Evolutionary conservation across 2,797 vertebrate species (phyloP).

Genomic region (Balearica regulorum): DNA sequence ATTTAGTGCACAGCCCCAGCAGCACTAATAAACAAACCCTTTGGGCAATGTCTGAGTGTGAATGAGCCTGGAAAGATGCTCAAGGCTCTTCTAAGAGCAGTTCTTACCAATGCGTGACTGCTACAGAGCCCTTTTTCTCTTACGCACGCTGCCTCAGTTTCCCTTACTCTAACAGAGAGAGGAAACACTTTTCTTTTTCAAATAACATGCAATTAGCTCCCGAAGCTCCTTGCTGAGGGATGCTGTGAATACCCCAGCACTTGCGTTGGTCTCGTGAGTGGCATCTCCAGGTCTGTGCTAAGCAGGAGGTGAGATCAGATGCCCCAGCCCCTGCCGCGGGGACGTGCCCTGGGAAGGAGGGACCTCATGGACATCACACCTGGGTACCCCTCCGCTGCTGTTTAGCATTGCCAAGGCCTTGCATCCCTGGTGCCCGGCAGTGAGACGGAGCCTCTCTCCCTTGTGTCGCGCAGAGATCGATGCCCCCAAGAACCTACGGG

Average conservation of each 20-base stretch:
- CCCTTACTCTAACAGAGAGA: background rate
- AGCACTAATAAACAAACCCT: background rate
- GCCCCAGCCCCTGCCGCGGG: background rate
- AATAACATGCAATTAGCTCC: background rate
- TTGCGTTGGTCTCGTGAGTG: accelerated
- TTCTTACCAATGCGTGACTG: background rate
- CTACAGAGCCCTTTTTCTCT: background rate
- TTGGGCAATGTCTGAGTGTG: background rate
- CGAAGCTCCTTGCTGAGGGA: background rate
- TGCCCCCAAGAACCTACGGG: conserved; percentile 92
- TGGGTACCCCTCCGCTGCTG: accelerated
- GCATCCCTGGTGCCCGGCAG: accelerated
- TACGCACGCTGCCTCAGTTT: background rate
- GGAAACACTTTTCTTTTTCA: background rate
- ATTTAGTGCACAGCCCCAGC: background rate
- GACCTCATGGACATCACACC: background rate
- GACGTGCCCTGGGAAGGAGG: background rate
- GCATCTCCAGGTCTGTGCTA: background rate
- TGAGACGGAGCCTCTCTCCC: background rate
- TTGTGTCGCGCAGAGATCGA: conserved; percentile 86
- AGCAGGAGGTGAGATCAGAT: background rate
- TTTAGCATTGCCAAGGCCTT: background rate
- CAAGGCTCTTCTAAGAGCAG: background rate
- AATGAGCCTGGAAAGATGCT: background rate
- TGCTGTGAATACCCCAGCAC: background rate